Conservation (phyloP, 2,113 vertebrate genomes). For the Shinisaurus crocodilurus region DNA sequence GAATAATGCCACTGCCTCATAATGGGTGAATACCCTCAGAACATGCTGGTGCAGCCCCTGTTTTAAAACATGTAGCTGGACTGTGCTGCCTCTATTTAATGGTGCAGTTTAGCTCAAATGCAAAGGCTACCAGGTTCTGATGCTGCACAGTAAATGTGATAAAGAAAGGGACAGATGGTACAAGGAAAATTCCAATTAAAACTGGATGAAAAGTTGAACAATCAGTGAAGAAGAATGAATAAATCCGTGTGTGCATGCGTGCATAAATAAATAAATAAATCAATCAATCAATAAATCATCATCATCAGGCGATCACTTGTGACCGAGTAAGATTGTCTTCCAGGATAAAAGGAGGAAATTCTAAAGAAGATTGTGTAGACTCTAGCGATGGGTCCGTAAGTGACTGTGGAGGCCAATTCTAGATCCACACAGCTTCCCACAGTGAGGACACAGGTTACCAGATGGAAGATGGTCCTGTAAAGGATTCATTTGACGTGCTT, state of each 20-base stretch:
- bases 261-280: too few relatives aligned
- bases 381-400: too few relatives aligned
- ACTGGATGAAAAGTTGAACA: constrained; percentile 2
- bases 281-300: too few relatives aligned
- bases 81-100: background rate
- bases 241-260: background rate
- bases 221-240: background rate
- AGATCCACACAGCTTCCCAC: too few relatives aligned
- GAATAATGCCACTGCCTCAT: background rate
- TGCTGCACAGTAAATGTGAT: background rate
- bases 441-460: too few relatives aligned
- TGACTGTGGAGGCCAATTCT: too few relatives aligned
- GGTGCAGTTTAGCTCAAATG: background rate
- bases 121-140: background rate
- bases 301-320: too few relatives aligned
- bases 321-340: too few relatives aligned
- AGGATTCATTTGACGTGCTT: too few relatives aligned
- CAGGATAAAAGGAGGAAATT: too few relatives aligned
- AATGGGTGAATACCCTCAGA: background rate
- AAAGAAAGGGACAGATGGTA: constrained; percentile 20
- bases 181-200: constrained; percentile 19
- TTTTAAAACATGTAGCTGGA: background rate
- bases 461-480: too few relatives aligned
- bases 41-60: background rate
- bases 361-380: too few relatives aligned